A percentile compares a stretch with the other conserved stretches of the same genome.
phyloP scores from a whole-genome alignment of 2,797 vertebrate species.

The Craterocephalus amniculus region DNA sequence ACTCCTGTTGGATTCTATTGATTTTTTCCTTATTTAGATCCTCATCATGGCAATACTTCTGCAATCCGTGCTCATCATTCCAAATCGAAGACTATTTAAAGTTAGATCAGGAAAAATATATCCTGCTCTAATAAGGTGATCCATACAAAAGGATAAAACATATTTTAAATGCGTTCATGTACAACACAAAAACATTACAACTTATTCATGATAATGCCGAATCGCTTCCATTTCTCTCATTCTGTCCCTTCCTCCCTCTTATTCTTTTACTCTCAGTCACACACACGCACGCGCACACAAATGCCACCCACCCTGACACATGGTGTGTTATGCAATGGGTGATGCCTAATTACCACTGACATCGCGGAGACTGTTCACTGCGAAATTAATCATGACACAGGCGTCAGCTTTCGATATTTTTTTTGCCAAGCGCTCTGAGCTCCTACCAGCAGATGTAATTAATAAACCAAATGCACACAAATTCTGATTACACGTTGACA shows the following conservation, averaged over 20 bases:
- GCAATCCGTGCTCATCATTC: not conserved
- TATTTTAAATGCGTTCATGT: not conserved
- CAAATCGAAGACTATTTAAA: not conserved
- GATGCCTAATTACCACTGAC: slow-evolving; percentile 87
- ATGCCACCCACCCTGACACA: slow-evolving; percentile 82
- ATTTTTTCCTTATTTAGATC: slow-evolving; percentile 34
- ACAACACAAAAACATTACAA: slow-evolving; percentile 5
- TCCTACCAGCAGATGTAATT: slow-evolving; percentile 76
- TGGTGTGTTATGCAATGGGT: slow-evolving; percentile 87
- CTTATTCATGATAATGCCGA: slow-evolving; percentile 18
- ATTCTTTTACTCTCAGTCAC: slow-evolving; percentile 11
- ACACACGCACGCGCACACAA: slow-evolving; percentile 49
- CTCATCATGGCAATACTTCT: slow-evolving; percentile 4
- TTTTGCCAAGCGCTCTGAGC: slow-evolving; percentile 72
- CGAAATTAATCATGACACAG: slow-evolving; percentile 86
- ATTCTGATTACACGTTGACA: slow-evolving; percentile 67
- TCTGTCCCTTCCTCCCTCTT: not conserved
- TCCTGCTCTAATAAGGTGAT: not conserved
- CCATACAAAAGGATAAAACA: not conserved
- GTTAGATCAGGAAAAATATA: not conserved
- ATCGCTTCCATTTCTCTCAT: slow-evolving; percentile 23
- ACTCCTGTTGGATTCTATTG: slow-evolving; percentile 35
- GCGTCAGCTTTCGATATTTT: slow-evolving; percentile 82
- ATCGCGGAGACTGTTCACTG: slow-evolving; percentile 85
- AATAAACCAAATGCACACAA: slow-evolving; percentile 77